Conservation (phyloP, 2,797 vertebrate genomes). For the Hippocampus kuda region DNA sequence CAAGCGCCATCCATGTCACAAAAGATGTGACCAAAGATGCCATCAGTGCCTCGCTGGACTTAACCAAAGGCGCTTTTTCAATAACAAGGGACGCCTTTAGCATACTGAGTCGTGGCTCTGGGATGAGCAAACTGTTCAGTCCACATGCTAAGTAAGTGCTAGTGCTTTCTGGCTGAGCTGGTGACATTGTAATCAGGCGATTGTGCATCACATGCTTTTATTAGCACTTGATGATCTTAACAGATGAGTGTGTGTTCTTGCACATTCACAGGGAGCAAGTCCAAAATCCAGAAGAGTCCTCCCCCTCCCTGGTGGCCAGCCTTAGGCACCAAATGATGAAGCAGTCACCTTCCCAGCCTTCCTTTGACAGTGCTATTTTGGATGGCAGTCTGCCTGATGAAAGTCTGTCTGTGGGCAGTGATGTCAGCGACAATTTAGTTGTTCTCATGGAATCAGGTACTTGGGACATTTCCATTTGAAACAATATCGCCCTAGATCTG, state of each 20-base stretch:
- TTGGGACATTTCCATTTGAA: slow-evolving; percentile 2
- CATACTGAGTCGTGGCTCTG: slow-evolving; percentile 79
- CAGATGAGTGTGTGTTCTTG: slow-evolving; percentile 9
- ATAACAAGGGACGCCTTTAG: slow-evolving; percentile 89
- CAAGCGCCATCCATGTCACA: slow-evolving; percentile 80
- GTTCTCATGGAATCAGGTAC: slow-evolving; percentile 82
- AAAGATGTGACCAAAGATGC: slow-evolving; percentile 93
- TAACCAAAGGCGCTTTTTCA: slow-evolving; percentile 92
- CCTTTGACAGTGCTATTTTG: slow-evolving; percentile 80
- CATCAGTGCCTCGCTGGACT: slow-evolving; percentile 80
- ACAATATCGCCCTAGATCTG: not conserved
- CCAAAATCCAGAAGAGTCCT: slow-evolving; percentile 69
- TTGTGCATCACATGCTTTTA: slow-evolving; percentile 22
- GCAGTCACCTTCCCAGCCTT: slow-evolving; percentile 84
- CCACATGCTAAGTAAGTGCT: slow-evolving; percentile 52
- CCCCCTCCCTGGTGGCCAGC: slow-evolving; percentile 53
- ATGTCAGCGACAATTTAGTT: slow-evolving; percentile 82
- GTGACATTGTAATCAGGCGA: slow-evolving; percentile 13
- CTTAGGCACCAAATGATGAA: slow-evolving; percentile 75
- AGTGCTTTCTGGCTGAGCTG: slow-evolving; percentile 19
- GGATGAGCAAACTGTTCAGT: slow-evolving; percentile 83
- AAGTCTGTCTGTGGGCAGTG: slow-evolving; percentile 81
- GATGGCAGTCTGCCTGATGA: slow-evolving; percentile 86
- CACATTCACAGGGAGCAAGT: slow-evolving; percentile 66
- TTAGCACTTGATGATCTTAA: slow-evolving; percentile 6